These are phyloP conservation scores for Bellardia pandia DNA, from an alignment of 2,888 invertebrate genomes.

Conservation along the genomic window DNA sequence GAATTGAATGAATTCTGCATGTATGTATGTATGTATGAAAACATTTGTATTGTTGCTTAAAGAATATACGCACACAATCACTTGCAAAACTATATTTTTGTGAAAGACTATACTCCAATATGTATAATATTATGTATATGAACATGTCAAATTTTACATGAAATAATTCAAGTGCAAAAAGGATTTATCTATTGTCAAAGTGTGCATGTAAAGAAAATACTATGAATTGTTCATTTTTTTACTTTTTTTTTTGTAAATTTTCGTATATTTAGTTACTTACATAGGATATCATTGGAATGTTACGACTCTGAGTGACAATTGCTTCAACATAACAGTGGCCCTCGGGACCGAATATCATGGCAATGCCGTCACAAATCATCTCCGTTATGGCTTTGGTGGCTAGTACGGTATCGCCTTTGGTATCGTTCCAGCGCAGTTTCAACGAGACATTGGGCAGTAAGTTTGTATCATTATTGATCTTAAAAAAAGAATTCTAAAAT, in stretches of 20 bases:
- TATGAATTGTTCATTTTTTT: too few species aligned
- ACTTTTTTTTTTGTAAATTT: too few species aligned
- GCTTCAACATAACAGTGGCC: constrained; percentile 97
- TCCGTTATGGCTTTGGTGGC: constrained; percentile 94
- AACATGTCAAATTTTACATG: background rate
- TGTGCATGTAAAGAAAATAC: too few species aligned
- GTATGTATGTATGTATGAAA: background rate
- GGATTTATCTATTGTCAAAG: background rate
- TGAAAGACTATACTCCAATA: background rate
- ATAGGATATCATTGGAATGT: constrained; percentile 98
- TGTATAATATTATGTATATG: too few species aligned
- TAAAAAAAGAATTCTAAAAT: background rate
- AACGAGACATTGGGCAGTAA: constrained; percentile 91
- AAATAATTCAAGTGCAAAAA: background rate
- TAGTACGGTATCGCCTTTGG: constrained; percentile 92
- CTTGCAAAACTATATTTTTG: background rate
- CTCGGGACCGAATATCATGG: constrained; percentile 98
- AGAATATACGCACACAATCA: background rate
- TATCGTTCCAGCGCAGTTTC: constrained; percentile 92
- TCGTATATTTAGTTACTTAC: constrained; percentile 87
- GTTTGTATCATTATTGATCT: constrained; percentile 89
- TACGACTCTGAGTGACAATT: constrained; percentile 95
- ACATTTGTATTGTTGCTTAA: background rate
- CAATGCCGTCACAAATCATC: constrained; percentile 95
- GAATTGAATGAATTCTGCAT: background rate